Base-by-base conservation (phyloP, 2,797 vertebrate species). In the Mastacembelus armatus region DNA sequence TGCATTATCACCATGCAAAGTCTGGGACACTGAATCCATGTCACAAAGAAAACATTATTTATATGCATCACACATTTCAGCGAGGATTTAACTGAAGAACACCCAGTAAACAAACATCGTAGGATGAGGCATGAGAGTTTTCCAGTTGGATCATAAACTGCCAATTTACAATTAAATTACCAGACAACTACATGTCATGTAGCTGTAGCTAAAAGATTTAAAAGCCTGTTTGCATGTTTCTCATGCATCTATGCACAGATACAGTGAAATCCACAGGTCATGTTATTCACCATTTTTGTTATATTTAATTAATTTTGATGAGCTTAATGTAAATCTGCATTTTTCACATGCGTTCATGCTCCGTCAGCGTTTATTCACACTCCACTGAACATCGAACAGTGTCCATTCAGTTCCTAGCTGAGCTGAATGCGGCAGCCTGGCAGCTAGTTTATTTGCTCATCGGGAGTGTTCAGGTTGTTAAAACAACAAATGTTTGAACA, bases 371-470 rank as follows among this genome's bases (percentile, higher is more conserved):
- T 66, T 10, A 7, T 33, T 54, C 30, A 35, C 44, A 22, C 35
- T 26, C 51, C 35, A 22, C 33, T 30, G 10, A 49, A 69, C 68
- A n/a, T n/a, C n/a, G n/a, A n/a, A 74, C 32, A 47, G 49, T 11
- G 19, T 50, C 35, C 36, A 67, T 21, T 64, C 15, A 64, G 12
- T 6, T 40, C 16, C 40, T 32, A 24, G 19, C 6, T 33, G 47
- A 4, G 27, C 29, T 43, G 30, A n/a, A 24, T 24, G 11, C 7
- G 4, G 14, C 35, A n/a, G n/a, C n/a, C n/a, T n/a, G n/a, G n/a
- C n/a, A n/a, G n/a, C n/a, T n/a, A n/a, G n/a, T n/a, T n/a, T n/a
- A n/a, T n/a, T n/a, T n/a, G 18, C 65, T 33, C 52, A 10, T 26
- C 26, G 67, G 38, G 40, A 21, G 59, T 61, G 29, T 32, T 51